phyloP scores from a whole-genome alignment of 37 sponge, comb jelly and placozoan genomes.

The Oopsacas minuta region DNA sequence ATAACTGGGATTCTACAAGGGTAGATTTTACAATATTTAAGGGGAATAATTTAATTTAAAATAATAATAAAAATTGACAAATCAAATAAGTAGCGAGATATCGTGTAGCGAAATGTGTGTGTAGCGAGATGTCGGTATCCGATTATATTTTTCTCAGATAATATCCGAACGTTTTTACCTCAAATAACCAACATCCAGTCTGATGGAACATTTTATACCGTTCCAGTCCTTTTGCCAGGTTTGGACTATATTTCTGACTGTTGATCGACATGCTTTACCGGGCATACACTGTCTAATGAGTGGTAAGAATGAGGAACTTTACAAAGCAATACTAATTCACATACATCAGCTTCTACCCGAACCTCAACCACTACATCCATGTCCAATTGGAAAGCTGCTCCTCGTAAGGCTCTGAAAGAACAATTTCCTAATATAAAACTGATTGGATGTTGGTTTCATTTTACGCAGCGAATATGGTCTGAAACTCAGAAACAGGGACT shows the following conservation, averaged over 20 bases:
- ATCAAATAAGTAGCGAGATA: no score
- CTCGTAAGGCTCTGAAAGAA: background rate
- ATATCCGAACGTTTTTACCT: background rate
- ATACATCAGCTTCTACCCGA: background rate
- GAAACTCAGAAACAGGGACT: slow-evolving; percentile 1
- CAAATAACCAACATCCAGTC: slow-evolving; percentile 3
- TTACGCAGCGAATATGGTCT: background rate
- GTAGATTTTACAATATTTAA: no score
- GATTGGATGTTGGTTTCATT: slow-evolving; percentile 6
- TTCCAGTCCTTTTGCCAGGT: slow-evolving; percentile 4
- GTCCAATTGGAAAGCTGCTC: slow-evolving; percentile 11
- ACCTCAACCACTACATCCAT: background rate
- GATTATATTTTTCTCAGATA: slow-evolving; percentile 17
- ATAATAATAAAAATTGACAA: no score
- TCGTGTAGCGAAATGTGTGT: no score
- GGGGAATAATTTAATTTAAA: no score
- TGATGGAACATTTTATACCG: slow-evolving; percentile 17
- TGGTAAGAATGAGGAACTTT: background rate
- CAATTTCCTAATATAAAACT: background rate
- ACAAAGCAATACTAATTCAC: background rate
- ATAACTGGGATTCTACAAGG: no score
- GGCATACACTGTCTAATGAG: slow-evolving; percentile 13
- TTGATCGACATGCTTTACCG: slow-evolving; percentile 8
- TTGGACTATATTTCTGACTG: slow-evolving; percentile 1
- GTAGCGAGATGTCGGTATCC: no score